Conservation (phyloP, 2,888 invertebrate genomes). For the Escarpia spicata region DNA sequence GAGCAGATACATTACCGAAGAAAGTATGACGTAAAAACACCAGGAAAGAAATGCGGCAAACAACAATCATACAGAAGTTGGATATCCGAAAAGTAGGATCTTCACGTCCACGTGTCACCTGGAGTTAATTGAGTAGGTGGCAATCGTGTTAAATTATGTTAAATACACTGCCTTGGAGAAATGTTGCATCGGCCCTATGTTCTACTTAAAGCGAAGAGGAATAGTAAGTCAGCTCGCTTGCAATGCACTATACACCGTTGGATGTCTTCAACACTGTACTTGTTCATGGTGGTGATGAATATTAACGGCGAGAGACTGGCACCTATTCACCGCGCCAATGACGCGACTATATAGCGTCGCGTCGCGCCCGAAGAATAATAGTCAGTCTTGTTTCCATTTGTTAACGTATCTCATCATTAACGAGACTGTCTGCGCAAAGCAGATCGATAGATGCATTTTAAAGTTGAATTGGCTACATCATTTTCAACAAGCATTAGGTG, state of each 20-base stretch:
- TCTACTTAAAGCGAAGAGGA: too few relatives aligned
- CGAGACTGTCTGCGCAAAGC: not conserved
- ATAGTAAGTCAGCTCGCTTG: too few relatives aligned
- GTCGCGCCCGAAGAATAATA: not conserved
- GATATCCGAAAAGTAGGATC: too few relatives aligned
- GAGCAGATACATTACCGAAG: too few relatives aligned
- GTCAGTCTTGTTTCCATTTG: not conserved
- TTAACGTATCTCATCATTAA: not conserved
- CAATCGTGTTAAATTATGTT: too few relatives aligned
- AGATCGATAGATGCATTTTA: not conserved
- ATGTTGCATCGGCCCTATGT: too few relatives aligned
- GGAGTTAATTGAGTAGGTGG: too few relatives aligned
- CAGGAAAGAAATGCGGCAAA: too few relatives aligned
- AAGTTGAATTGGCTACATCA: not conserved
- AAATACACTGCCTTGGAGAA: too few relatives aligned
- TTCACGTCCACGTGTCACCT: too few relatives aligned
- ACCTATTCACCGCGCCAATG: not conserved
- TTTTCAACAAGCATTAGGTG: not conserved
- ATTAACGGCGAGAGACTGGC: not conserved
- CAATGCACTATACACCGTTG: not conserved
- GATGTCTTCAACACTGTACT: not conserved
- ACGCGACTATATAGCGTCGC: not conserved
- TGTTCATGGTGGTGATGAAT: not conserved
- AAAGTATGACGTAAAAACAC: too few relatives aligned
- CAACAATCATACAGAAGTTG: too few relatives aligned